A percentile compares a stretch with the other conserved stretches of the same genome.
Conservation (phyloP, 2,113 vertebrate species). For the Ctenomys sociabilis region DNA sequence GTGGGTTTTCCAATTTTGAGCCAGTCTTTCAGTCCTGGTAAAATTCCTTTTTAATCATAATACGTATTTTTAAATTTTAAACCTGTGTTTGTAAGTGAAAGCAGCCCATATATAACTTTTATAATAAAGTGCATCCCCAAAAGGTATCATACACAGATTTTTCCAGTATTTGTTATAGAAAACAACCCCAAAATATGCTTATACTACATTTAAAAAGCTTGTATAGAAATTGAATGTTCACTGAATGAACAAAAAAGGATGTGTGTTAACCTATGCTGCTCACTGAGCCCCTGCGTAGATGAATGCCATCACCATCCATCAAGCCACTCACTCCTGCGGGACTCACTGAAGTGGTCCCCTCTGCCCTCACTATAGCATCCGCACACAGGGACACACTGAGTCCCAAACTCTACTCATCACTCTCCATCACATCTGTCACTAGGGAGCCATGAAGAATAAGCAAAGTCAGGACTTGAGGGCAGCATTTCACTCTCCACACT, state of each 20-base stretch:
- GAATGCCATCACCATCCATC: not conserved
- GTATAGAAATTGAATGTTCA: not conserved
- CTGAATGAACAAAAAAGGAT: conserved; percentile 8
- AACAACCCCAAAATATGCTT: conserved; percentile 9
- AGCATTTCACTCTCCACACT: not conserved
- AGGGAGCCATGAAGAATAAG: not conserved
- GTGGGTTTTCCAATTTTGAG: conserved; percentile 39
- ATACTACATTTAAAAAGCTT: not conserved
- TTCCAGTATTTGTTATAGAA: not conserved
- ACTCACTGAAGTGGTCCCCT: not conserved
- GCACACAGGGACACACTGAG: not conserved
- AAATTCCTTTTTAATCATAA: conserved; percentile 4
- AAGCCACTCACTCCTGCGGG: not conserved
- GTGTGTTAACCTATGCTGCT: not conserved
- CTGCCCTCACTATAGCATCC: not conserved
- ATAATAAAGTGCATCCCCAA: conserved; percentile 13
- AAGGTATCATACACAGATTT: not conserved
- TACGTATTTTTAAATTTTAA: not conserved
- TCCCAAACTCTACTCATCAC: not conserved
- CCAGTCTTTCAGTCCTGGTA: not conserved
- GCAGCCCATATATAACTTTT: not conserved
- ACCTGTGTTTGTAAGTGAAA: not conserved
- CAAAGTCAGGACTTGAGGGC: not conserved
- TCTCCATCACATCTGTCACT: not conserved
- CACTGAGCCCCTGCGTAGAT: not conserved